Evolutionary conservation across 2,888 invertebrate genomes (phyloP), one percentile per base, ranked within the genome.

Genomic region (Drosophila neonasuta): DNA sequence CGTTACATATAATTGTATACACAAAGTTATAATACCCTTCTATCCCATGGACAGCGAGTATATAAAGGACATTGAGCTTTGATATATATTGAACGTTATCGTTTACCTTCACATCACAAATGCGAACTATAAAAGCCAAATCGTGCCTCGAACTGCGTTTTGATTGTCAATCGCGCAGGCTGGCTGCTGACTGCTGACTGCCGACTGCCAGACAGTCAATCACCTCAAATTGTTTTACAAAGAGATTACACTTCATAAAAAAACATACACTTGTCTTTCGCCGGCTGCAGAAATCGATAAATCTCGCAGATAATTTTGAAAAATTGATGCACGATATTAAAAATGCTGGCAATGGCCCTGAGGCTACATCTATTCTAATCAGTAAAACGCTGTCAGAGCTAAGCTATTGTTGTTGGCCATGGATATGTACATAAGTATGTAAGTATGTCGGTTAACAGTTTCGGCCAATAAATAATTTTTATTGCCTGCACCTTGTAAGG

Each of bases 381-480:
- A 49, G 54, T 7, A 2, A 9, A n/a, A 39, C 42, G 41, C 17
- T 30, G 9, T 15, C 54, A 56, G 45, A 45, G 24, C 17, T 52
- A 32, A 39, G 48, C 48, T n/a, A 58, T 32, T 67, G 68, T 41
- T 24, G 24, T 24, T 24, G 36, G 36, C 30, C 6, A 24, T 24
- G 15, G 44, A 44, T n/a, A 36, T 44, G 45, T 24, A 24, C 0
- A 24, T 24, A 24, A 24, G 24, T 8, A 32, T 36, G 36, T 46
- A 56, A 45, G 59, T 45, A 42, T 44, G 58, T 50, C 49, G 63
- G 57, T 48, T 61, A 60, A 58, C 50, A 51, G 41, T 58, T 64
- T 59, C 62, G 57, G 71, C 67, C 59, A 74, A 87, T 85, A 87
- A 79, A 87, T 85, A 77, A 81, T 81, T 85, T 87, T 81, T 83